These are phyloP conservation scores for Druceiella hillmani DNA, from an alignment of 2,888 invertebrate genomes.

Conservation along the genomic window DNA sequence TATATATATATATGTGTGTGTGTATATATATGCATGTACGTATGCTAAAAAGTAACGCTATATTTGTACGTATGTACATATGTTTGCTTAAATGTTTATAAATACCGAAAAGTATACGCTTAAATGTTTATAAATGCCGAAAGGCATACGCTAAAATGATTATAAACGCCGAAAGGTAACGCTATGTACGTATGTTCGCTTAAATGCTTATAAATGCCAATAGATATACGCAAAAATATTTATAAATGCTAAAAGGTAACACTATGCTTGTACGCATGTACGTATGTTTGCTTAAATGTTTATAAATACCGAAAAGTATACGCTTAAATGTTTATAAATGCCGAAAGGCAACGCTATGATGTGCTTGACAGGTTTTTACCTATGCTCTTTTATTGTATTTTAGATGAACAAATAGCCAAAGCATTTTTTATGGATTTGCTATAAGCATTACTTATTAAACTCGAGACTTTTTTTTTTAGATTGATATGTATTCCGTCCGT, in stretches of 20 bases:
- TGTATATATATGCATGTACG: conserved; percentile 1
- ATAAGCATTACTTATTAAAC: no score
- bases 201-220: not conserved
- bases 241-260: not conserved
- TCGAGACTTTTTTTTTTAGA: no score
- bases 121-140: not conserved
- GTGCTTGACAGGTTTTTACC: no score
- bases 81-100: not conserved
- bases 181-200: not conserved
- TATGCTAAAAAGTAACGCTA: not conserved
- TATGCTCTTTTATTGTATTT: no score
- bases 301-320: no score
- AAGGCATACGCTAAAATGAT: not conserved
- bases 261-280: not conserved
- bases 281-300: not conserved
- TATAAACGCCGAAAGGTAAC: not conserved
- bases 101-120: not conserved
- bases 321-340: no score
- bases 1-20: conserved; percentile 1
- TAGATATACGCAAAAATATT: not conserved
- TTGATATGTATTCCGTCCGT: no score
- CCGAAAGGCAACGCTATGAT: no score
- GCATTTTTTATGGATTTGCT: no score
- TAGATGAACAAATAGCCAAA: no score
- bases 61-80: not conserved